Evolutionary conservation across 2,888 invertebrate species (phyloP).

Genomic region (Drymonia ruficornis): DNA sequence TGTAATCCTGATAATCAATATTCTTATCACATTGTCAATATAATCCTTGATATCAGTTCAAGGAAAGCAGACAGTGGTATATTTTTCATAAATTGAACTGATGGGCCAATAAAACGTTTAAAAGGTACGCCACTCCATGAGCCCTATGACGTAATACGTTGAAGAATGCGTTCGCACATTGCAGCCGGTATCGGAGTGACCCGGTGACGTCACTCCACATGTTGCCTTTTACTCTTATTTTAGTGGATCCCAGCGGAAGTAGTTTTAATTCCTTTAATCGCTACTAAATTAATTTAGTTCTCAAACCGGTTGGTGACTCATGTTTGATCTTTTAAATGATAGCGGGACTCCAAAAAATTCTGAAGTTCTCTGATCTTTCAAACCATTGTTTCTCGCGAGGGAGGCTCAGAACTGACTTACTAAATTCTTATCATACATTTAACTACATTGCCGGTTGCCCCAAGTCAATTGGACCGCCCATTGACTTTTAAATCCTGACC

Average conservation of each 20-base stretch:
- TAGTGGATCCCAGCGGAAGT: constrained; percentile 27
- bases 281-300: constrained; percentile 21
- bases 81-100: not conserved
- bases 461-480: no score
- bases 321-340: no score
- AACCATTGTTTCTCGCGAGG: no score
- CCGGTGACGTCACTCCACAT: constrained; percentile 44
- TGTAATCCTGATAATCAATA: constrained; percentile 17
- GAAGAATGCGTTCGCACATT: constrained; percentile 37
- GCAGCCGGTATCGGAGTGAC: constrained; percentile 33
- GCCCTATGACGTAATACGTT: constrained; percentile 32
- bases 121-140: constrained; percentile 39
- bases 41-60: not conserved
- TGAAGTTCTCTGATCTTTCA: no score
- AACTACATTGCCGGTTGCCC: no score
- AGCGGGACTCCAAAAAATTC: no score
- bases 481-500: no score
- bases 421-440: no score
- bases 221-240: constrained; percentile 22
- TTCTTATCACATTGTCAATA: constrained; percentile 32
- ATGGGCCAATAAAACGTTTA: constrained; percentile 25
- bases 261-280: constrained; percentile 29
- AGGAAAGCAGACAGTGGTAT: not conserved
- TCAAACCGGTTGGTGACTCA: constrained; percentile 10
- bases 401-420: no score